Base-by-base conservation (phyloP, 2,113 vertebrate species). In the Ceyx margarethae region DNA sequence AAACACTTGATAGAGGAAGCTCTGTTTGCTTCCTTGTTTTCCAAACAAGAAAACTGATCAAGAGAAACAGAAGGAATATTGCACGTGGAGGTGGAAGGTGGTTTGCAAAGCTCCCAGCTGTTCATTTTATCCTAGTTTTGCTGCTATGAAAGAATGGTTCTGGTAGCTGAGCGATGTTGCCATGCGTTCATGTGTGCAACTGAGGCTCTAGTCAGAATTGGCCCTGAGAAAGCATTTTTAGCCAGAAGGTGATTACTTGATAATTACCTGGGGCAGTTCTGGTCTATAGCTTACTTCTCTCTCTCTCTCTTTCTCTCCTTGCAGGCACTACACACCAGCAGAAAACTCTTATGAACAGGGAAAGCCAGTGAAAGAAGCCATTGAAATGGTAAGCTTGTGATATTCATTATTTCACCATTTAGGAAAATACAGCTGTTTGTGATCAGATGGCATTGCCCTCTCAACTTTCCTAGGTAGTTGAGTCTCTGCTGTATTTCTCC, bases 321-420 rank as follows among this genome's bases (percentile, higher is more conserved):
- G 0, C 85, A 97, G 96, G 5, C 77, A 37, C 42, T 35, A 21
- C 57, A 56, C 65, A 18, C 31, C 68, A 61, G 45, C 37, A 66
- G 94, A 94, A 57, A 94, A 88, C 31, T 18, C 90, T 56, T 18
- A 13, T 46, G 95, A 93, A 13, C n/a, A 68, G 76, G 91, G 66
- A 46, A 82, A 37, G 13, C 22, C 26, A 67, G 40, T 40, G 28
- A 87, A 85, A 69, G 45, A 57, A 72, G 85, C 84, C 56, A 58
- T 28, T 73, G 74, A 85, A 80, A 74, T 33, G 88, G 97, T 98
- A 91, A 96, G 96, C 82, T 64, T 28, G 18, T 80, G 48, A 40
- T 69, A 5, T 8, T 57, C 26, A 3, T 40, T 37, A 9, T 15
- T 82, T 42, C 15, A 7, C 11, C 68, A 67, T 31, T 21, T 23